Percentiles rank a stretch among this genome's conserved stretches.
Evolutionary conservation across 1,140 invertebrate species (phyloP).

Genomic region (Dendroctonus valens): DNA sequence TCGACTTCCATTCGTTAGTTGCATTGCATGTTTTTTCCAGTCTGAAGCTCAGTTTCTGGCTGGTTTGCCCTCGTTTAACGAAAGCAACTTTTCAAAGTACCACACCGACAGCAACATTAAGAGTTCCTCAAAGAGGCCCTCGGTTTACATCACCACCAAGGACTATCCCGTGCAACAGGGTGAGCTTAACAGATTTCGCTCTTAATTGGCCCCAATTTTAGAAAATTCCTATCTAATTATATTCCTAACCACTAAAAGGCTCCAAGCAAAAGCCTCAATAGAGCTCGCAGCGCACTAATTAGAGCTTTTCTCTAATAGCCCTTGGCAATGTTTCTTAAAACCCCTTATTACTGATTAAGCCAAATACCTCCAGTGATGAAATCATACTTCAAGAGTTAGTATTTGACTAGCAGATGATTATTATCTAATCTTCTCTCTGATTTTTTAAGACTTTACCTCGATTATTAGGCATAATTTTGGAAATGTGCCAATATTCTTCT

Average conservation of each 20-base stretch:
- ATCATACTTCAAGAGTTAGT: constrained; percentile 21
- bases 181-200: constrained; percentile 49
- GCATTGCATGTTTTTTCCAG: constrained; percentile 47
- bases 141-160: constrained; percentile 86
- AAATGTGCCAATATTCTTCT: not conserved
- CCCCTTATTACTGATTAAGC: not conserved
- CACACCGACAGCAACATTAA: constrained; percentile 82
- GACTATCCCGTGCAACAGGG: constrained; percentile 88
- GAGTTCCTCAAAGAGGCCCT: constrained; percentile 80
- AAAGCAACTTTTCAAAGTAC: constrained; percentile 87
- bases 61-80: constrained; percentile 85
- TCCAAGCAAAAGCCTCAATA: constrained; percentile 1
- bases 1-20: too few relatives aligned
- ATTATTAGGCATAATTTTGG: not conserved
- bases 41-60: constrained; percentile 86
- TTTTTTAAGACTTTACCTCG: constrained; percentile 24
- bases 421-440: constrained; percentile 27
- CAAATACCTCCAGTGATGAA: not conserved
- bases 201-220: constrained; percentile 20
- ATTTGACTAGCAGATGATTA: constrained; percentile 5
- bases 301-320: not conserved
- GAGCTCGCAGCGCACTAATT: not conserved
- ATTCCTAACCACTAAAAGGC: not conserved
- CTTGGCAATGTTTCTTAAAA: not conserved
- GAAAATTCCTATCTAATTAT: not conserved